These are phyloP conservation scores for Hoplodrina blanda DNA, from an alignment of 2,888 invertebrate genomes.

Conservation along the genomic window DNA sequence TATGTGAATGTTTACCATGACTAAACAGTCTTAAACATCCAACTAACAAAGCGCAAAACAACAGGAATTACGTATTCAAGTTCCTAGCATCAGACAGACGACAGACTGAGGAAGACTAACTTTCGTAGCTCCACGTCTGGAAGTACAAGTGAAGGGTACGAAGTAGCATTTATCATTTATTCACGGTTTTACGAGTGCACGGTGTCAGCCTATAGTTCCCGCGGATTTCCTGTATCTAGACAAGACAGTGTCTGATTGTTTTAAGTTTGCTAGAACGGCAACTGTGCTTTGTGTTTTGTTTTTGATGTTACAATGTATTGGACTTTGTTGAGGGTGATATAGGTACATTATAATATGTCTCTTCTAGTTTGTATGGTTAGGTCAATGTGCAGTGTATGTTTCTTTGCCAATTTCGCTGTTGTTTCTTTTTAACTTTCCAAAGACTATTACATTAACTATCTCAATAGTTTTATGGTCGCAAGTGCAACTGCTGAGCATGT, in stretches of 20 bases:
- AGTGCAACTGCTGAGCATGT: too few relatives aligned
- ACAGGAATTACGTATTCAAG: constrained; percentile 26
- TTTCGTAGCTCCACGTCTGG: constrained; percentile 68
- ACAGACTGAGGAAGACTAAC: constrained; percentile 50
- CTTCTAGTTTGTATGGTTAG: constrained; percentile 1
- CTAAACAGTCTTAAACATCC: neutral
- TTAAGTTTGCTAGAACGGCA: constrained; percentile 22
- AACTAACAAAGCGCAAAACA: constrained; percentile 10
- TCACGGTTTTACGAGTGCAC: constrained; percentile 77
- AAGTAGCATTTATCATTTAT: constrained; percentile 85
- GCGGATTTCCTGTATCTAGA: constrained; percentile 57
- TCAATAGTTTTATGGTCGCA: too few relatives aligned
- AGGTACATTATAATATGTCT: neutral
- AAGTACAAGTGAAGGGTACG: constrained; percentile 66
- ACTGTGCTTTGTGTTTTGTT: constrained; percentile 23
- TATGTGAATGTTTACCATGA: too few relatives aligned
- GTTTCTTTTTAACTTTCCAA: too few relatives aligned
- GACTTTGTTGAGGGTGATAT: neutral
- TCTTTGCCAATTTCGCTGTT: too few relatives aligned
- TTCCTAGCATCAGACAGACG: constrained; percentile 47
- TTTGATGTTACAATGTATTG: constrained; percentile 17
- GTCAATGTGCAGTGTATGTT: neutral
- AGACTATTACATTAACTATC: too few relatives aligned
- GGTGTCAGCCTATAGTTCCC: constrained; percentile 67
- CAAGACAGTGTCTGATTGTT: constrained; percentile 66